phyloP scores from a whole-genome alignment of 2,797 vertebrate genomes.

The Diceros bicornis region DNA sequence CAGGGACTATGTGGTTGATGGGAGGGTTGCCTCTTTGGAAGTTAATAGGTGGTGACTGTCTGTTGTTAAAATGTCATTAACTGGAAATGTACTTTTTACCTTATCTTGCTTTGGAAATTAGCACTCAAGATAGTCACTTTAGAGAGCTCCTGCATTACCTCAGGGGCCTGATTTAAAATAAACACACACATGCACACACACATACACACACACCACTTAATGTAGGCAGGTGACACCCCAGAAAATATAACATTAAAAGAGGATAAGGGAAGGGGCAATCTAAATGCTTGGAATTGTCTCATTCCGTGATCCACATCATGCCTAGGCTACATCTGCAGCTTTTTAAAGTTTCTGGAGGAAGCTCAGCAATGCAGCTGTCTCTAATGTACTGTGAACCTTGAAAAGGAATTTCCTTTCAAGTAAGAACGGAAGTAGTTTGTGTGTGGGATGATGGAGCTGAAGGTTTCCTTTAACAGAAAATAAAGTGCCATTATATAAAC shows the following conservation, averaged over 20 bases:
- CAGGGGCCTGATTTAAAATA: slow-evolving; percentile 26
- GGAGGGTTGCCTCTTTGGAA: slow-evolving; percentile 38
- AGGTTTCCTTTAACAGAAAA: slow-evolving; percentile 71
- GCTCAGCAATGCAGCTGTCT: slow-evolving; percentile 80
- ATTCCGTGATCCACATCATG: slow-evolving; percentile 51
- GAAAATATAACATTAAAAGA: slow-evolving; percentile 9
- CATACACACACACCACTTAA: neutral
- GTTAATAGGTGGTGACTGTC: neutral
- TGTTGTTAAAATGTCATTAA: slow-evolving; percentile 57
- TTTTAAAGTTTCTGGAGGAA: slow-evolving; percentile 79
- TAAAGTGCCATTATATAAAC: slow-evolving; percentile 63
- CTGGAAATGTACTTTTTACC: slow-evolving; percentile 38
- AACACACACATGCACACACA: neutral
- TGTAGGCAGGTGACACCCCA: neutral
- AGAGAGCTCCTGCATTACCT: neutral
- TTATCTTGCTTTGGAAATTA: slow-evolving; percentile 70
- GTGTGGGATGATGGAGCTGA: slow-evolving; percentile 69
- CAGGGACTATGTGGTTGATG: neutral
- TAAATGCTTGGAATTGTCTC: slow-evolving; percentile 24
- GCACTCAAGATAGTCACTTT: neutral
- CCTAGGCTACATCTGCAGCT: slow-evolving; percentile 74
- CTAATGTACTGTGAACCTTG: slow-evolving; percentile 83
- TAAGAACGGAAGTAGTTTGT: slow-evolving; percentile 78
- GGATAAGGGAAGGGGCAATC: neutral
- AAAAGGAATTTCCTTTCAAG: slow-evolving; percentile 84